Evolutionary conservation across 1,140 invertebrate genomes (phyloP).

Genomic region (Dreissena polymorpha): DNA sequence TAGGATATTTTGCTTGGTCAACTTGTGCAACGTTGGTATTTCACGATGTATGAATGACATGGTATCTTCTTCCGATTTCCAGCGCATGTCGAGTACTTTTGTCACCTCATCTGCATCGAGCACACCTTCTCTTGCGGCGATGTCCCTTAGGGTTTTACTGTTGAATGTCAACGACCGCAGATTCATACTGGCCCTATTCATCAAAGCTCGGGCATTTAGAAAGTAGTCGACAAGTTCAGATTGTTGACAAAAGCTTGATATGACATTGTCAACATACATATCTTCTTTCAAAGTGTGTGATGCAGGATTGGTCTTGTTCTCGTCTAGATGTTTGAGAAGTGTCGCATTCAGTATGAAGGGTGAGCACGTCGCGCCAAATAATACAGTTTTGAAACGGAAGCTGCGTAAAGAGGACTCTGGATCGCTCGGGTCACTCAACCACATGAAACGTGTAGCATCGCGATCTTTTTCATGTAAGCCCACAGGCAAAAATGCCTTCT

Average conservation of each 20-base stretch:
- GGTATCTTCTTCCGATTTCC: not conserved
- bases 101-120: conserved; percentile 14
- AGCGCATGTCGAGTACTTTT: conserved; percentile 5
- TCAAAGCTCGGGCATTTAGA: conserved; percentile 1
- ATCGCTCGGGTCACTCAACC: conserved; percentile 14
- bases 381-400: conserved; percentile 1
- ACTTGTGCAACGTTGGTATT: not conserved
- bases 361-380: not conserved
- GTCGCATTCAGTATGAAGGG: conserved; percentile 4
- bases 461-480: not conserved
- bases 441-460: conserved; percentile 21
- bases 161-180: conserved; percentile 37
- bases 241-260: conserved; percentile 33
- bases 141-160: conserved; percentile 6
- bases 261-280: conserved; percentile 47
- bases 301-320: not conserved
- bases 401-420: not conserved
- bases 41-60: not conserved
- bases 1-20: conserved; percentile 49
- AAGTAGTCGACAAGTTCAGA: conserved; percentile 1
- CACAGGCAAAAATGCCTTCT: conserved; percentile 8
- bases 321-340: not conserved
- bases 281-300: not conserved
- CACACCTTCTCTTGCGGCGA: conserved; percentile 19
- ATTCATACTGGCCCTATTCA: conserved; percentile 36